Evolutionary conservation across 1,140 invertebrate genomes (phyloP).

Genomic region (Lepidurus arcticus): DNA sequence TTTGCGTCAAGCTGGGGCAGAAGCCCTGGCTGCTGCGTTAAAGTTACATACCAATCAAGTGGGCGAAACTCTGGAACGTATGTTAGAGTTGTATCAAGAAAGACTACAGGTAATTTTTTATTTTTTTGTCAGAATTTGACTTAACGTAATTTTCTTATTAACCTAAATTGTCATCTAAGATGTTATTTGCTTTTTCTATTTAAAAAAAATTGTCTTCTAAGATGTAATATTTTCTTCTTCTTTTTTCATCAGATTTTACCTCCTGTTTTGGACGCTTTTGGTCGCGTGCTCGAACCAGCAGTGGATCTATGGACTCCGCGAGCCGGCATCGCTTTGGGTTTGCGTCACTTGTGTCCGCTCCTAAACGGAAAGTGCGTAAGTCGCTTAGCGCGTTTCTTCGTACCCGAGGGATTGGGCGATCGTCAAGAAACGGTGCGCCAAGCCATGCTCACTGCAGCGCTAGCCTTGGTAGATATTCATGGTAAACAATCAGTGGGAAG

Average conservation of each 20-base stretch:
- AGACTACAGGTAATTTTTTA: constrained; percentile 56
- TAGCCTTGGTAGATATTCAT: constrained; percentile 82
- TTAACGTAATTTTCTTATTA: neutral
- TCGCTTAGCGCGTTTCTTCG: constrained; percentile 57
- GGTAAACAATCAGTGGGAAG: constrained; percentile 67
- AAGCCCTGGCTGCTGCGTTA: constrained; percentile 65
- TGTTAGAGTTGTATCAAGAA: constrained; percentile 70
- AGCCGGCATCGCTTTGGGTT: constrained; percentile 75
- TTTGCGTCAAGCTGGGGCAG: constrained; percentile 69
- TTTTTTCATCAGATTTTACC: constrained; percentile 62
- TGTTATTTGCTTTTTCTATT: neutral
- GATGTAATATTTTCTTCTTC: neutral
- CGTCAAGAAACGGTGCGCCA: constrained; percentile 71
- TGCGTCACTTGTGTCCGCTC: constrained; percentile 65
- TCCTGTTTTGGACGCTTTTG: constrained; percentile 83
- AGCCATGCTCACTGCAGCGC: constrained; percentile 89
- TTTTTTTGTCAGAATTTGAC: neutral
- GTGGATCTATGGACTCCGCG: constrained; percentile 83
- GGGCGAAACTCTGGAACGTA: constrained; percentile 53
- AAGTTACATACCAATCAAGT: constrained; percentile 51
- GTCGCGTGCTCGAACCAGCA: constrained; percentile 74
- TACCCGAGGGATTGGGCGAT: constrained; percentile 80
- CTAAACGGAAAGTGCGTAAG: constrained; percentile 57
- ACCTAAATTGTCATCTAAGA: constrained; percentile 10
- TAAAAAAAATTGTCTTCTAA: neutral